These are phyloP conservation scores for Diacarnus erythraeanus DNA, from an alignment of 37 sponge, comb jelly and placozoan genomes.

Conservation along the genomic window DNA sequence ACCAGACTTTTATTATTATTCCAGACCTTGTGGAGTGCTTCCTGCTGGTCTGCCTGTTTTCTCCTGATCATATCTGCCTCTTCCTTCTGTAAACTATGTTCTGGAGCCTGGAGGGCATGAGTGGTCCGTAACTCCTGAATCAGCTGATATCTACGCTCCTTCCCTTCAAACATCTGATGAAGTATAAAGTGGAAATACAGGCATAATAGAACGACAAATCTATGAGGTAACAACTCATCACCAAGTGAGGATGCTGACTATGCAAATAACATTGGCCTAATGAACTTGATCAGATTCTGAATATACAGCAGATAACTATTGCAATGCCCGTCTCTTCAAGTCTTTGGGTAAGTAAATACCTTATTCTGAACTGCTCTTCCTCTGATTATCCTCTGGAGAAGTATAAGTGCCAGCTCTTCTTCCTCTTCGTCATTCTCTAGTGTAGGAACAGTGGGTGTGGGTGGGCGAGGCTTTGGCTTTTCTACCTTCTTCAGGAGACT, in stretches of 20 bases:
- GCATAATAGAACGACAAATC: too few species aligned
- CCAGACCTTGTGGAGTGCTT: constrained; percentile 32
- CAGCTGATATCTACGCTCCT: constrained; percentile 83
- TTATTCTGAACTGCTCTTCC: constrained; percentile 89
- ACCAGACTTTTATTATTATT: too few species aligned
- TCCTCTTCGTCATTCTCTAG: constrained; percentile 58
- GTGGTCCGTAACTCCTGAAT: constrained; percentile 88
- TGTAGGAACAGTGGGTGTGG: constrained; percentile 81
- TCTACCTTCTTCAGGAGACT: constrained; percentile 86
- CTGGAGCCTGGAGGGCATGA: constrained; percentile 90
- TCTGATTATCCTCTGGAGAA: constrained; percentile 87
- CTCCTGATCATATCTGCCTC: constrained; percentile 45
- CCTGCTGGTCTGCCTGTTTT: constrained; percentile 11
- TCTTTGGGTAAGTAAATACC: too few species aligned
- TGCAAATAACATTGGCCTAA: too few species aligned
- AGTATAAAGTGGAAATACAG: not conserved
- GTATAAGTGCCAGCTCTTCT: constrained; percentile 75
- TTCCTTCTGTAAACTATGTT: constrained; percentile 68
- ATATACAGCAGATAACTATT: too few species aligned
- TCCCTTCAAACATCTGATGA: constrained; percentile 87
- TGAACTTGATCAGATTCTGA: too few species aligned
- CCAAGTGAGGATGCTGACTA: too few species aligned
- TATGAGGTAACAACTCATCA: too few species aligned
- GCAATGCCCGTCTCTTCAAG: too few species aligned
- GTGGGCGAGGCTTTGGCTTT: constrained; percentile 90